Evolutionary conservation across 1,140 invertebrate genomes (phyloP).

Genomic region (Drosophila orosa): DNA sequence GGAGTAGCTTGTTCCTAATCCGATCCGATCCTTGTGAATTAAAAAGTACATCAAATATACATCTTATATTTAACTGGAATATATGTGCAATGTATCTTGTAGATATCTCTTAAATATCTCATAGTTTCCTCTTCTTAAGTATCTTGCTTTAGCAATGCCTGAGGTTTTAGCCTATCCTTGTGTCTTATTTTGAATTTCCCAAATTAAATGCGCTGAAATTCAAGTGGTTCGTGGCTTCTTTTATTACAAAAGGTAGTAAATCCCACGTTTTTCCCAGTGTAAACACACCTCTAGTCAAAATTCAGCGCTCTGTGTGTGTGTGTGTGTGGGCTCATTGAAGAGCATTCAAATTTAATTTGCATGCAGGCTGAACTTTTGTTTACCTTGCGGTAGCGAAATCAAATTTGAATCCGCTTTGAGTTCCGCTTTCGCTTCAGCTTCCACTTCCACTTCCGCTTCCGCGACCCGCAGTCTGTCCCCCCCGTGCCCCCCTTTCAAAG

Average conservation of each 20-base stretch:
- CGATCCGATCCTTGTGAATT: too few relatives aligned
- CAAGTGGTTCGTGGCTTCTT: neutral
- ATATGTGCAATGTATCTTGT: neutral
- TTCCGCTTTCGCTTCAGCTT: constrained; percentile 22
- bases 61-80: too few relatives aligned
- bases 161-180: neutral
- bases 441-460: constrained; percentile 18
- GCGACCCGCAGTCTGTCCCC: neutral
- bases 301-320: too few relatives aligned
- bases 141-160: neutral
- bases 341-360: constrained; percentile 82
- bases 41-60: too few relatives aligned
- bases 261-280: neutral
- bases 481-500: constrained; percentile 10
- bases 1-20: too few relatives aligned
- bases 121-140: neutral
- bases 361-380: constrained; percentile 75
- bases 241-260: too few relatives aligned
- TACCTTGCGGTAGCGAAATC: constrained; percentile 58
- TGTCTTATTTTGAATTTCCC: neutral
- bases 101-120: neutral
- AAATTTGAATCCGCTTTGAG: constrained; percentile 56
- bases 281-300: neutral
- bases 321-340: constrained; percentile 60
- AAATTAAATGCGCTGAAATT: neutral